Conservation (phyloP, 1,140 invertebrate species). For the Tachypleus tridentatus region DNA sequence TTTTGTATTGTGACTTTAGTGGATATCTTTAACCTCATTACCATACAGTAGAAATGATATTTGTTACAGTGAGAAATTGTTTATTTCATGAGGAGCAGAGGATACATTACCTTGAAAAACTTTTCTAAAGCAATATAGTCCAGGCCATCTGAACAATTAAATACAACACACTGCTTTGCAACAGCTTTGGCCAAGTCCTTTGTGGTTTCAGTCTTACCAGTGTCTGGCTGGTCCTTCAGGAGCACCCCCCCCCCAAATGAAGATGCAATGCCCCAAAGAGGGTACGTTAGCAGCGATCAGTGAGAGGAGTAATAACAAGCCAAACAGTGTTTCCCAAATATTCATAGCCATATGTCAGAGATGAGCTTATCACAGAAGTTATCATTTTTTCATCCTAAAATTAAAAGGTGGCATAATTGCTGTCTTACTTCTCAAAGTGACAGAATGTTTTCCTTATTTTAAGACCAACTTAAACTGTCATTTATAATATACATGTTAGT, state of each 20-base stretch:
- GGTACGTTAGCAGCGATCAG: constrained; percentile 80
- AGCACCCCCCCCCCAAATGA: constrained; percentile 56
- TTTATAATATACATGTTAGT: no score
- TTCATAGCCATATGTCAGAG: constrained; percentile 83
- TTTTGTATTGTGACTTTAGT: no score
- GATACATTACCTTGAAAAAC: constrained; percentile 65
- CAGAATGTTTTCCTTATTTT: no score
- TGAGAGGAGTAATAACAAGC: constrained; percentile 76
- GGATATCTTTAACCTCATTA: no score
- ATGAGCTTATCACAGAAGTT: constrained; percentile 84
- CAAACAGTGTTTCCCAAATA: constrained; percentile 80
- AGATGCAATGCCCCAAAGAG: constrained; percentile 81
- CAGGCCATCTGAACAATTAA: constrained; percentile 83
- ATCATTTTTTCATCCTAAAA: constrained; percentile 50
- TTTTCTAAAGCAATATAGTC: constrained; percentile 89
- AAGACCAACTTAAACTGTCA: no score
- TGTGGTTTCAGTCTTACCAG: constrained; percentile 91
- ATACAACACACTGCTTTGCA: constrained; percentile 91
- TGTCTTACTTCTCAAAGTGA: no score
- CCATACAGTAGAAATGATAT: no score
- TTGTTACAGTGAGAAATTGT: no score
- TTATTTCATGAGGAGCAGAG: background rate
- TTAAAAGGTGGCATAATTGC: background rate
- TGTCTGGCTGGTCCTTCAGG: constrained; percentile 88
- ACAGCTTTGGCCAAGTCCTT: constrained; percentile 94